Evolutionary conservation across 1,140 invertebrate species (phyloP), one percentile per base, ranked within the genome.

Genomic region (Leptopilina boulardi): DNA sequence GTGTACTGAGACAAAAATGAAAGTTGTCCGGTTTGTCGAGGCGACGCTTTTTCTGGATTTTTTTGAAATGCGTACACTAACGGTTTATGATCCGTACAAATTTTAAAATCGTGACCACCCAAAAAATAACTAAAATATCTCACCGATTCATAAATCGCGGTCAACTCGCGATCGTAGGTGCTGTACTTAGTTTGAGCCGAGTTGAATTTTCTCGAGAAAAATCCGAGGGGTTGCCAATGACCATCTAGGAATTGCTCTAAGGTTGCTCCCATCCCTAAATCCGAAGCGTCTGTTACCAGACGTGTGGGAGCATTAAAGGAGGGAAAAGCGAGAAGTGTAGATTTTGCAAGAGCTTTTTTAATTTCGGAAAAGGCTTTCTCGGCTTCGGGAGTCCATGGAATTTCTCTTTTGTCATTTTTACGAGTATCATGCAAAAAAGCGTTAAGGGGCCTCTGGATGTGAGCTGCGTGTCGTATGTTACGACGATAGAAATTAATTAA

Each of bases 1-100:
- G 85, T 84, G 74, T 88, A 90, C 79, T 91, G 86, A 0, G 79
- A 74, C n/a, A 91, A 88, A 19, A 79, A 89, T 73, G 90, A 84
- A 0, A 91, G 73, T 30, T 91, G 83, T 30, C 77, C 78, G 47
- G 80, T 82, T 56, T 82, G 85, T 10, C 82, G 30, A 15, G 83
- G 75, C 10, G 77, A 72, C 11, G 26, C 47, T 44, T 77, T 78
- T 15, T 78, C 75, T 0, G 10, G 15, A 5, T 74, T 80, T 70
- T 76, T 74, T 3, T 70, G 56, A 26, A 77, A 73, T 0, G 76
- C 76, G 51, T 51, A 77, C 0, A n/a, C 73, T 10, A 77, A 18
- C 1, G 71, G 76, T 10, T 73, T 73, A 44, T 77, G 76, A 13
- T 77, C 76, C 26, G 66, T 77, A 23, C 19, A 71, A 3, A 76